These are phyloP conservation scores for Geodia barretti DNA, from an alignment of 37 sponge, comb jelly and placozoan species.

Conservation along the genomic window DNA sequence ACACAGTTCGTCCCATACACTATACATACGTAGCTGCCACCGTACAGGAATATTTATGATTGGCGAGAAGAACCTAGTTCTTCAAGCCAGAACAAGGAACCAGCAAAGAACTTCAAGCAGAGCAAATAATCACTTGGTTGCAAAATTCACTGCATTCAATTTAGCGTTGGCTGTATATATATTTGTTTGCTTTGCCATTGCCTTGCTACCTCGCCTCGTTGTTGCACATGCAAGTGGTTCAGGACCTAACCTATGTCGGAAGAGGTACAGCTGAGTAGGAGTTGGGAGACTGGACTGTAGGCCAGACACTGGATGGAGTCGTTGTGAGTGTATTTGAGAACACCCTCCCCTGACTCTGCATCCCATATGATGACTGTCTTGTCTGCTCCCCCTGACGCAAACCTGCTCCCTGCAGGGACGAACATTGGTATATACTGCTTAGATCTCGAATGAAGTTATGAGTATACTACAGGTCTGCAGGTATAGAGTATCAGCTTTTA, in stretches of 20 bases:
- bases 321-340: constrained; percentile 82
- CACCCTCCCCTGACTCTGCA: constrained; percentile 59
- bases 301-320: constrained; percentile 87
- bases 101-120: too few relatives aligned
- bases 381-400: constrained; percentile 94
- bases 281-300: constrained; percentile 87
- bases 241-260: constrained; percentile 79
- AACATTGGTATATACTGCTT: background rate
- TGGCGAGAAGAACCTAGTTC: too few relatives aligned
- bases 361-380: constrained; percentile 93
- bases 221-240: background rate
- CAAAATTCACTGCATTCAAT: too few relatives aligned
- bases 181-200: too few relatives aligned
- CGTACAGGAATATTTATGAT: too few relatives aligned
- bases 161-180: too few relatives aligned
- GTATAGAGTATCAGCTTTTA: constrained; percentile 23
- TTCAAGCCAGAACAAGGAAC: too few relatives aligned
- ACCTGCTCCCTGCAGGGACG: constrained; percentile 21
- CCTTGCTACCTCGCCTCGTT: too few relatives aligned
- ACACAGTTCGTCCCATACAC: too few relatives aligned
- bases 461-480: background rate
- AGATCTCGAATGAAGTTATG: background rate
- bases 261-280: constrained; percentile 80
- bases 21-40: too few relatives aligned
- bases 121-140: too few relatives aligned